Base-by-base conservation (phyloP, 1,140 invertebrate genomes). In the Lepidostoma basale region DNA sequence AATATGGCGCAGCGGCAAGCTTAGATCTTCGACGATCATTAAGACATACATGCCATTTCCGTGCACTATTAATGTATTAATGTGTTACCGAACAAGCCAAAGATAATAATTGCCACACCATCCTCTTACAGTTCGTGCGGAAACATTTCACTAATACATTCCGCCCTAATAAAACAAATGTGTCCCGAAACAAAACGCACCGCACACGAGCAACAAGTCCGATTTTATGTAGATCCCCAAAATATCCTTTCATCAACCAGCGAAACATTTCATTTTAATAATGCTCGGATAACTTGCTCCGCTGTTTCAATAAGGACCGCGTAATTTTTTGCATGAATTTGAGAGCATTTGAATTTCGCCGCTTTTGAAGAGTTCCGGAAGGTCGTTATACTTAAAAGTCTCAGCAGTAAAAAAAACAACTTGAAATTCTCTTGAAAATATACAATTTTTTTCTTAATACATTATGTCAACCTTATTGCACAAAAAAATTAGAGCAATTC, bases 21-120 rank as follows among this genome's bases (percentile, higher is more conserved):
- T 56, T 56, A 20, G 6, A 39, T n/a, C n/a, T n/a, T n/a, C n/a
- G 28, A 36, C 10, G 30, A 22, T 56, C 28, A 33, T 56, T 56
- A 56, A 56, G 28, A 9, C 52, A 56, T 39, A 33, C 52, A 56
- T 20, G 36, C 52, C 52, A 56, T 56, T 56, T 56, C 52, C 52
- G 30, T 10, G 52, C 28, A 28, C 52, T 56, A 56, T 56, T 56
- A 56, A 56, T 60, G 56, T 42, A 26, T 42, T 60, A 56, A 56
- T 60, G 56, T 42, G 39, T 42, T 60, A 25, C 56, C 20, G 56
- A 60, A 60, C 56, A 60, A 36, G 42, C 42, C 28, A 26, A 26
- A 60, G 39, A 60, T 60, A 60, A 60, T 60, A 60, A 60, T 60
- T 60, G 39, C 56, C 36, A 2, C 36, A 60, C 23, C 56, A 5